These are phyloP conservation scores for Aphis gossypii DNA, from an alignment of 1,140 invertebrate species.

Conservation along the genomic window DNA sequence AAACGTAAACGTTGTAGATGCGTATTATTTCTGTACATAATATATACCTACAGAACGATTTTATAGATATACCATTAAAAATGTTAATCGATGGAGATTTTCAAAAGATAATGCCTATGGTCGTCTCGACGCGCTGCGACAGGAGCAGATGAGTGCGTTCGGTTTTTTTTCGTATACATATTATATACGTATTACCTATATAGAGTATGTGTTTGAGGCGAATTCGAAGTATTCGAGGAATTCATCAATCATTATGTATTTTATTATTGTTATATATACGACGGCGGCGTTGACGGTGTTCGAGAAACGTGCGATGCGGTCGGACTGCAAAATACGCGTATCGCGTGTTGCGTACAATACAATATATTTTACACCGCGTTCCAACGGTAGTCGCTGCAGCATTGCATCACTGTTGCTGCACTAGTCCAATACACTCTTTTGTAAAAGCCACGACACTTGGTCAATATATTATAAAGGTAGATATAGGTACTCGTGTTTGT, in stretches of 20 bases:
- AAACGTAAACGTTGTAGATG: not conserved
- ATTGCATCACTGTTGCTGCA: not conserved
- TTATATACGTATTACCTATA: not conserved
- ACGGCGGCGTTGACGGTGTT: not conserved
- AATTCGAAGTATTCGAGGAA: not conserved
- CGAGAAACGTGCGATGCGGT: not conserved
- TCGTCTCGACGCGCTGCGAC: not conserved
- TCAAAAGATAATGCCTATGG: not conserved
- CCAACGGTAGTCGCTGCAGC: not conserved
- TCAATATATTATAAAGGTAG: too few species aligned
- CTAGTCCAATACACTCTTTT: not conserved
- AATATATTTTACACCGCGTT: slow-evolving; percentile 7
- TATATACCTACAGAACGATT: not conserved
- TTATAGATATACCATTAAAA: not conserved
- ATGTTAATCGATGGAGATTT: slow-evolving; percentile 19
- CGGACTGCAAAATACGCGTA: not conserved
- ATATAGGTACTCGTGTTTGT: too few species aligned
- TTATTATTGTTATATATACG: not conserved
- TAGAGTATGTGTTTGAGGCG: not conserved
- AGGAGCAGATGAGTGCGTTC: not conserved
- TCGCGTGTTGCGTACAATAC: not conserved
- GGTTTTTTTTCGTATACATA: not conserved
- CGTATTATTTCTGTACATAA: not conserved
- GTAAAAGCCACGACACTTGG: too few species aligned
- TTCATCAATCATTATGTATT: slow-evolving; percentile 14